Evolutionary conservation across 2,797 vertebrate genomes (phyloP).

Genomic region (Girardinus metallicus): DNA sequence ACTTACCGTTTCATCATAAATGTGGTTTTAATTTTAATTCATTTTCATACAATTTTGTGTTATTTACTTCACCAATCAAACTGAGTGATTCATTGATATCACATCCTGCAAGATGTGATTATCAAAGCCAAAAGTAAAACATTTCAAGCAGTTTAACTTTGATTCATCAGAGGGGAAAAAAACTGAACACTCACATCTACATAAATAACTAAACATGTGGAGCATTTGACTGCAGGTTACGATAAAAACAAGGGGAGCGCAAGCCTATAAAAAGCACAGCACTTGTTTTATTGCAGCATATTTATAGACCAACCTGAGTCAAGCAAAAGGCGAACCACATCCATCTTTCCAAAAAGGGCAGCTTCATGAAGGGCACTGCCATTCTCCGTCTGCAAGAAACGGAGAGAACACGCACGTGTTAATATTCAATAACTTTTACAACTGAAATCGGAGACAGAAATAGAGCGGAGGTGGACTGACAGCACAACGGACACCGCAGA

Average conservation of each 20-base stretch:
- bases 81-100: constrained; percentile 11
- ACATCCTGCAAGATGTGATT: neutral
- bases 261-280: constrained; percentile 12
- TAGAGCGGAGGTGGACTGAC: constrained; percentile 10
- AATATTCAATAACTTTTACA: constrained; percentile 44
- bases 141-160: neutral
- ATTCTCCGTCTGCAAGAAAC: constrained; percentile 89
- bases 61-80: constrained; percentile 1
- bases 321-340: constrained; percentile 93
- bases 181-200: constrained; percentile 3
- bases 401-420: constrained; percentile 18
- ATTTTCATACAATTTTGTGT: neutral
- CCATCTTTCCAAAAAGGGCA: constrained; percentile 95
- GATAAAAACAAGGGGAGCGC: constrained; percentile 17
- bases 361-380: constrained; percentile 96
- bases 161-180: constrained; percentile 25
- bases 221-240: constrained; percentile 16
- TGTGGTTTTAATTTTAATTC: neutral
- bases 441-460: constrained; percentile 36
- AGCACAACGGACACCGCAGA: constrained; percentile 26
- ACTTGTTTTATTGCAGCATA: constrained; percentile 21
- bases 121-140: constrained; percentile 5
- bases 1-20: neutral
- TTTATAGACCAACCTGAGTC: constrained; percentile 88
- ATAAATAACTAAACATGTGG: neutral